Conservation (phyloP, 2,113 vertebrate genomes). For the Pipra filicauda region DNA sequence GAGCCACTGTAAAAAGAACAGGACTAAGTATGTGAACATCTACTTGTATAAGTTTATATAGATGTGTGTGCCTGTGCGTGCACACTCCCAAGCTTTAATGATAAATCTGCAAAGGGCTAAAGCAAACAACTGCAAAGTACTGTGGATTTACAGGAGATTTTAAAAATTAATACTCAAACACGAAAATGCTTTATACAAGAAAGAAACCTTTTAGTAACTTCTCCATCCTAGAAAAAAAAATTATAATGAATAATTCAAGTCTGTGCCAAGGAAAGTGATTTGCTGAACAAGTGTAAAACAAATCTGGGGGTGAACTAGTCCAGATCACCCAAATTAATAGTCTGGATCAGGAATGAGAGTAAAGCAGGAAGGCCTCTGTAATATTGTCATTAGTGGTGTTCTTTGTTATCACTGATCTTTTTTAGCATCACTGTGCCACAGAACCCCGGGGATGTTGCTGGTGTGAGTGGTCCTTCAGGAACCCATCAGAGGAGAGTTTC, state of each 20-base stretch:
- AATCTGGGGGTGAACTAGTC: neutral
- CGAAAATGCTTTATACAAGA: slow-evolving; percentile 61
- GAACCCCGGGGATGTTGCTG: neutral
- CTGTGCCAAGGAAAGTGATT: neutral
- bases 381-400: neutral
- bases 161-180: slow-evolving; percentile 68
- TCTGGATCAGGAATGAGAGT: neutral
- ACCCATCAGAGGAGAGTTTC: neutral
- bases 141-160: neutral
- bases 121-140: neutral
- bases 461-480: neutral
- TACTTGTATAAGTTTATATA: neutral
- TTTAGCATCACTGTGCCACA: neutral
- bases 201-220: slow-evolving; percentile 59
- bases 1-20: neutral
- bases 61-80: neutral
- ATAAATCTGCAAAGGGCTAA: neutral
- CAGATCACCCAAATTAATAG: neutral
- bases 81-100: neutral
- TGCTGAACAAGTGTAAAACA: slow-evolving; percentile 44
- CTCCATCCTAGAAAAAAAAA: neutral
- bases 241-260: slow-evolving; percentile 54
- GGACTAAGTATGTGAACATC: neutral
- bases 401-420: neutral
- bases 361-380: neutral